These are phyloP conservation scores for Molothrus aeneus DNA, from an alignment of 2,797 vertebrate species.

Conservation along the genomic window DNA sequence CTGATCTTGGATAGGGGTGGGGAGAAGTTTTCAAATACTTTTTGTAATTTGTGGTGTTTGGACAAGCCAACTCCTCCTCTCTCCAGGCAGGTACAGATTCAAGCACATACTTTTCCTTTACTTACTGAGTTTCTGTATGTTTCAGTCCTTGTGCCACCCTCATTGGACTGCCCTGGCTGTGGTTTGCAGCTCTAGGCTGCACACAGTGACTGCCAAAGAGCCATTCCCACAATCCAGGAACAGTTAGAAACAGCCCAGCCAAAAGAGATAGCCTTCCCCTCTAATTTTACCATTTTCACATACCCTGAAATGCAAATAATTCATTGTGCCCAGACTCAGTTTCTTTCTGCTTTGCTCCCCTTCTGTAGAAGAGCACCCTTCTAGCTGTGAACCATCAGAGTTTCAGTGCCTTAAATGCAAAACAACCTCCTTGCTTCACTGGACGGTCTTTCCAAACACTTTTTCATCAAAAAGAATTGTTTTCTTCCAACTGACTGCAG, in stretches of 20 bases:
- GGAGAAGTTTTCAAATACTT: background rate
- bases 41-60: background rate
- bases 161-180: background rate
- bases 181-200: background rate
- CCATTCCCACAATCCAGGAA: fast-evolving
- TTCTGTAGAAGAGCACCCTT: background rate
- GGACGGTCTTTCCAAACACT: background rate
- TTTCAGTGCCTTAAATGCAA: background rate
- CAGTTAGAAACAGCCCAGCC: background rate
- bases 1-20: background rate
- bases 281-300: background rate
- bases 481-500: background rate
- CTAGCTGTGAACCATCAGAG: background rate
- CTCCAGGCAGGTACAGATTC: background rate
- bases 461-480: background rate
- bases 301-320: background rate
- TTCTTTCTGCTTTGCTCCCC: background rate
- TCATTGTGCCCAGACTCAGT: background rate
- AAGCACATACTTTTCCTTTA: background rate
- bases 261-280: background rate
- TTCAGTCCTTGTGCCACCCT: background rate
- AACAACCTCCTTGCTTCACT: background rate
- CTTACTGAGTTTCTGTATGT: background rate
- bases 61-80: background rate
- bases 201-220: background rate